A percentile compares a stretch with the other conserved stretches of the same genome.
Evolutionary conservation across 2,797 vertebrate genomes (phyloP).

Genomic region (Crenuchus spilurus): DNA sequence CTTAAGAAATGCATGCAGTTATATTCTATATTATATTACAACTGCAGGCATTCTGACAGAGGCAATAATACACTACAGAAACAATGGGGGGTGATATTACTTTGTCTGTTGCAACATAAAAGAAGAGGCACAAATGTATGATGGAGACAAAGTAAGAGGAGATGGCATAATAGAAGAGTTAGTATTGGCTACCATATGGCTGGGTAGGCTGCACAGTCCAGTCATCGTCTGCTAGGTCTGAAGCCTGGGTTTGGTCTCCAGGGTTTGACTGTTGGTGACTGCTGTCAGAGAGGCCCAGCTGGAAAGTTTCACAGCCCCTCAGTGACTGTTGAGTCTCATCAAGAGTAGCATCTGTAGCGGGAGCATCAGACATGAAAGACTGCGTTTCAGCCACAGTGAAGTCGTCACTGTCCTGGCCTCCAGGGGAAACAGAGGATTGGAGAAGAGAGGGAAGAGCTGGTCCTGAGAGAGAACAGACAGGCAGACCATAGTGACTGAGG

Average conservation of each 20-base stretch:
- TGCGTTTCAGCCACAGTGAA: slow-evolving; percentile 76
- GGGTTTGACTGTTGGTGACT: slow-evolving; percentile 52
- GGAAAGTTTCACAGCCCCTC: slow-evolving; percentile 56
- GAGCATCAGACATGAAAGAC: slow-evolving; percentile 65
- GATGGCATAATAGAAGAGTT: too few relatives aligned
- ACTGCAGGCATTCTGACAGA: too few relatives aligned
- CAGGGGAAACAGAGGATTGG: slow-evolving; percentile 31
- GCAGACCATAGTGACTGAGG: background rate
- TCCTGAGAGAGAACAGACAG: slow-evolving; percentile 38
- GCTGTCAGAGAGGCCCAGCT: slow-evolving; percentile 65
- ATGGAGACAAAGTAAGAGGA: too few relatives aligned
- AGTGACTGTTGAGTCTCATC: slow-evolving; percentile 34
- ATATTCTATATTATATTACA: too few relatives aligned
- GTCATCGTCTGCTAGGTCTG: slow-evolving; percentile 51
- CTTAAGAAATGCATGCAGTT: too few relatives aligned
- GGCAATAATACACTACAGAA: too few relatives aligned
- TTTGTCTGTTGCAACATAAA: too few relatives aligned
- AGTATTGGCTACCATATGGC: slow-evolving; percentile 44
- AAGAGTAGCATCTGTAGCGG: background rate
- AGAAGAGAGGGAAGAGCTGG: background rate
- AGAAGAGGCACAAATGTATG: too few relatives aligned
- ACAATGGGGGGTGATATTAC: too few relatives aligned
- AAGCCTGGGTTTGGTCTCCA: slow-evolving; percentile 65
- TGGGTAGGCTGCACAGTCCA: slow-evolving; percentile 62
- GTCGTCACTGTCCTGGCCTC: slow-evolving; percentile 69